These are phyloP conservation scores for Drosophila murphyi DNA, from an alignment of 1,140 invertebrate genomes.

Conservation along the genomic window DNA sequence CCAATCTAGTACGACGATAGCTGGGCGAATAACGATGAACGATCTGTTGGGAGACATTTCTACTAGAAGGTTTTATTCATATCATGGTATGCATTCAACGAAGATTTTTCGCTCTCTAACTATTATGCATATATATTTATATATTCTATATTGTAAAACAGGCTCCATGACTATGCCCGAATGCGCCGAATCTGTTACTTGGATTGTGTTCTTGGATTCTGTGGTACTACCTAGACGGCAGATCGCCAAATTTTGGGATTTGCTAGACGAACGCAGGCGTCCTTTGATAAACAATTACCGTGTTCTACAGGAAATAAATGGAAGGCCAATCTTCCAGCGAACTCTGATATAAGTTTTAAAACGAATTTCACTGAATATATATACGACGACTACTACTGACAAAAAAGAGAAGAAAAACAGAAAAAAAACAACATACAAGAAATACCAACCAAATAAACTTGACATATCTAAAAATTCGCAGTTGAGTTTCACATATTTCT, in stretches of 20 bases:
- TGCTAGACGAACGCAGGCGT: constrained; percentile 43
- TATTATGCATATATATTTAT: too few relatives aligned
- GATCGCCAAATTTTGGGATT: constrained; percentile 57
- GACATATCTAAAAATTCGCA: constrained; percentile 2
- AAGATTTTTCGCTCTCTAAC: too few relatives aligned
- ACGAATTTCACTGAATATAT: neutral
- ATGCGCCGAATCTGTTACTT: constrained; percentile 72
- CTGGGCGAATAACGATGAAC: constrained; percentile 17
- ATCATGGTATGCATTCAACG: constrained; percentile 48
- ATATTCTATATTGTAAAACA: constrained; percentile 56
- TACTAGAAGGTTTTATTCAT: constrained; percentile 59
- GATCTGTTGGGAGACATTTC: constrained; percentile 59
- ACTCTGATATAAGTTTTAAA: neutral
- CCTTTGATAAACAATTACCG: constrained; percentile 64
- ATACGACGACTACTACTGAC: neutral
- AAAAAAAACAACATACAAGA: neutral
- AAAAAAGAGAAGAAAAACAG: neutral
- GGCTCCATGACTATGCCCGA: constrained; percentile 92
- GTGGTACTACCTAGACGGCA: constrained; percentile 40
- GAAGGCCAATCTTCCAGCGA: constrained; percentile 87
- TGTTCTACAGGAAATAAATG: constrained; percentile 84
- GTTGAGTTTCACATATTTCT: neutral
- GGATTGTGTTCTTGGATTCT: constrained; percentile 65
- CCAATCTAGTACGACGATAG: constrained; percentile 43
- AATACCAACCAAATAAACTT: constrained; percentile 17